Evolutionary conservation across 2,797 vertebrate genomes (phyloP).

Genomic region (Crenuchus spilurus): DNA sequence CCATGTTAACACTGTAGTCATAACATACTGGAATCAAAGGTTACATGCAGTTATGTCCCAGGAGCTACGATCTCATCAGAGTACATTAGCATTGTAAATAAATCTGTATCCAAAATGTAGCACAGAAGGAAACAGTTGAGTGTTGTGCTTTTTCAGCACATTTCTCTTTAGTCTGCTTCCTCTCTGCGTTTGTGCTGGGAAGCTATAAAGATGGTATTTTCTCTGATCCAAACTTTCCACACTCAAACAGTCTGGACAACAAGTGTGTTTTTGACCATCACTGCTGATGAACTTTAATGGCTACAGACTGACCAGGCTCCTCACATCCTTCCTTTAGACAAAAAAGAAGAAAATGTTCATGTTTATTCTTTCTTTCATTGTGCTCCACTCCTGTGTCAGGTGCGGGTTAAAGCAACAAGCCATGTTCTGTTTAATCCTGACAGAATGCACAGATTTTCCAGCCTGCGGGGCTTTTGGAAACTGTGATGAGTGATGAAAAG

Average conservation of each 20-base stretch:
- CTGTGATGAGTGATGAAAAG: neutral
- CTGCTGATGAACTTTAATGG: neutral
- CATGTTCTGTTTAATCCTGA: neutral
- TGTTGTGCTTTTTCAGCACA: neutral
- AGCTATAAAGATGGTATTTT: neutral
- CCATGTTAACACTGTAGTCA: too few species aligned
- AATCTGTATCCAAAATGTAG: neutral
- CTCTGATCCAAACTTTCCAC: neutral
- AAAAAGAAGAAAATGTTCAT: neutral
- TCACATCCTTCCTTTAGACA: constrained; percentile 4
- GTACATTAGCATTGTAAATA: neutral
- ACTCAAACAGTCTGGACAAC: neutral
- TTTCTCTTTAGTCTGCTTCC: neutral
- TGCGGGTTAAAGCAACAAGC: neutral
- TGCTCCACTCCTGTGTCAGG: neutral
- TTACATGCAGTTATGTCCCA: neutral
- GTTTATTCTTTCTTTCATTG: neutral
- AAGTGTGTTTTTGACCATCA: neutral
- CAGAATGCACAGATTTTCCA: neutral
- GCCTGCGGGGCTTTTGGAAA: neutral
- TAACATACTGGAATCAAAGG: too few species aligned
- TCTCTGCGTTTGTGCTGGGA: neutral
- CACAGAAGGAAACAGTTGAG: neutral
- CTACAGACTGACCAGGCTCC: neutral
- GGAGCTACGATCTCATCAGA: neutral